A percentile compares a stretch with the other conserved stretches of the same genome.
Conservation (phyloP, 2,113 vertebrate genomes). For the Circaetus cinerascens region DNA sequence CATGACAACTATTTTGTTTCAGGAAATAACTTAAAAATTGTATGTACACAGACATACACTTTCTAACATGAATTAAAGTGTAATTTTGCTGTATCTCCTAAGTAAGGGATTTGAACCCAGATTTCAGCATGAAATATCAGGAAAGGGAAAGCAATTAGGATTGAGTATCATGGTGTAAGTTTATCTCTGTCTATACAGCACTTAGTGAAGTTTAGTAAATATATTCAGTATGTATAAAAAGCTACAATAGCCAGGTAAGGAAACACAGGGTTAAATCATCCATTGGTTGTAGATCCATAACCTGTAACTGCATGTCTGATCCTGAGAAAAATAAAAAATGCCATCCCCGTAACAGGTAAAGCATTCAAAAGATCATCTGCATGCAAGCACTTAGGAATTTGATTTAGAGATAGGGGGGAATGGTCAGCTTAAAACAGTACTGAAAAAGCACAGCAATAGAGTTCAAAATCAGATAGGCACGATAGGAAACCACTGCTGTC, state of each 20-base stretch:
- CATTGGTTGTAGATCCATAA: neutral
- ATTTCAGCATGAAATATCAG: neutral
- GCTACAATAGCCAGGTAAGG: neutral
- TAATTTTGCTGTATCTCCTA: neutral
- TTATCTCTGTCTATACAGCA: neutral
- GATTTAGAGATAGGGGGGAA: neutral
- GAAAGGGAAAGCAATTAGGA: neutral
- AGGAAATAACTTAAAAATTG: neutral
- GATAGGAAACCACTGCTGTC: neutral
- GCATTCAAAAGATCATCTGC: neutral
- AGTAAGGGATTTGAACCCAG: neutral
- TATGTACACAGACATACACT: neutral
- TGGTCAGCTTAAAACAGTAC: neutral
- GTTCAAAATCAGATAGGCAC: neutral
- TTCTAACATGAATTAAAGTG: neutral
- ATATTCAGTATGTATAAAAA: neutral
- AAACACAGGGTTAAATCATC: neutral
- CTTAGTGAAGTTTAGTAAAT: neutral
- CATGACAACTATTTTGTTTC: neutral
- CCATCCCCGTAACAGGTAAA: neutral
- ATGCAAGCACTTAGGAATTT: neutral
- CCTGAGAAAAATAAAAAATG: neutral
- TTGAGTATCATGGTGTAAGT: neutral
- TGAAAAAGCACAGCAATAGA: neutral
- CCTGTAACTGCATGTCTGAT: neutral